Percentiles rank a stretch among this genome's conserved stretches.
Evolutionary conservation across 2,888 invertebrate genomes (phyloP).

Genomic region (Plagodis dolabraria): DNA sequence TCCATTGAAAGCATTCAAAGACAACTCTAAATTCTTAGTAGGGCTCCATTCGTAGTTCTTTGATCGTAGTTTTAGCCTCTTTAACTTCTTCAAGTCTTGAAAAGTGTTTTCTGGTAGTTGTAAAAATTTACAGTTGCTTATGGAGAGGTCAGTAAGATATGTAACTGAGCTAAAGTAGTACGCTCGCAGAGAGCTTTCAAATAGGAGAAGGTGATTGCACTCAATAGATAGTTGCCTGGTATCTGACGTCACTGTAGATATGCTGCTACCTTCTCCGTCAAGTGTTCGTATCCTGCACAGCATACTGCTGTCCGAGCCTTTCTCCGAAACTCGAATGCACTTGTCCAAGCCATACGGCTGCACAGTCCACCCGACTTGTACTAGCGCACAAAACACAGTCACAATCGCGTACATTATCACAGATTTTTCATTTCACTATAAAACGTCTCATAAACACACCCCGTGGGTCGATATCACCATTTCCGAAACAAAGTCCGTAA

Average conservation of each 20-base stretch:
- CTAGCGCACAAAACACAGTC: constrained; percentile 79
- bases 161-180: constrained; percentile 89
- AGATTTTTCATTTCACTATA: constrained; percentile 82
- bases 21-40: constrained; percentile 90
- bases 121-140: constrained; percentile 92
- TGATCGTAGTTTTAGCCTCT: constrained; percentile 91
- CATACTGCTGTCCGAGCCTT: constrained; percentile 81
- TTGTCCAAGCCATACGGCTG: constrained; percentile 82
- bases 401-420: constrained; percentile 80
- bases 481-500: constrained; percentile 83
- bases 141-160: constrained; percentile 89
- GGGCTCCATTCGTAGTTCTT: constrained; percentile 92
- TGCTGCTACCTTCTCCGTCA: constrained; percentile 88
- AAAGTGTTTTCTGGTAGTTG: constrained; percentile 91
- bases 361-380: constrained; percentile 82
- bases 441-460: constrained; percentile 83
- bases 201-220: constrained; percentile 91
- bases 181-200: constrained; percentile 90
- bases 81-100: constrained; percentile 91
- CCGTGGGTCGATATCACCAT: constrained; percentile 84
- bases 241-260: constrained; percentile 86
- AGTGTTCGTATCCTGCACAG: constrained; percentile 89
- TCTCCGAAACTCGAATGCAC: constrained; percentile 74
- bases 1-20: constrained; percentile 89
- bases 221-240: constrained; percentile 89